Percentiles rank a stretch among this genome's conserved stretches.
phyloP scores from a whole-genome alignment of 2,797 vertebrate species.

The Arctocebus calabarensis region DNA sequence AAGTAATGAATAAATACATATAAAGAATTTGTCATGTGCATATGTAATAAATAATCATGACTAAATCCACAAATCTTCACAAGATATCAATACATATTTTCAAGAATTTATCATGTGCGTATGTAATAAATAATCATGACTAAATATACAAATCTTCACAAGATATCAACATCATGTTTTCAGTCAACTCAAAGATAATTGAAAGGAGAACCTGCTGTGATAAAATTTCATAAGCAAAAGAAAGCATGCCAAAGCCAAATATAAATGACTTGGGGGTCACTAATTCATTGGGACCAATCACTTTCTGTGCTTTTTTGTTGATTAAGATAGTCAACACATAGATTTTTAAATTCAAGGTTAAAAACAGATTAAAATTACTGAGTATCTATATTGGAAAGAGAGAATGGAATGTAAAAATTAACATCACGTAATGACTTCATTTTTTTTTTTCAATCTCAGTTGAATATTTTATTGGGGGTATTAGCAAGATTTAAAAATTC shows the following conservation, averaged over 20 bases:
- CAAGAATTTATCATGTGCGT: neutral
- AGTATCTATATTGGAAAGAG: neutral
- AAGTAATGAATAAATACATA: neutral
- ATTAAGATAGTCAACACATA: neutral
- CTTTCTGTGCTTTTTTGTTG: conserved; percentile 36
- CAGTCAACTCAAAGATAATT: neutral
- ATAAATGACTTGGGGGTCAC: conserved; percentile 5
- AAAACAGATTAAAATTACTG: conserved; percentile 36
- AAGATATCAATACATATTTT: neutral
- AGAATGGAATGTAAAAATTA: neutral
- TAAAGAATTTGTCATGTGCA: neutral
- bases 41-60: neutral
- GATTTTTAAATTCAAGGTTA: conserved; percentile 38
- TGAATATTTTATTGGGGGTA: neutral
- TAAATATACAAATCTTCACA: neutral
- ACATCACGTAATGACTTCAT: neutral
- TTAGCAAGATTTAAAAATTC: conserved; percentile 17
- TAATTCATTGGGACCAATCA: neutral
- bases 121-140: neutral
- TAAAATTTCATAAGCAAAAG: neutral
- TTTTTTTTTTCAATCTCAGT: neutral
- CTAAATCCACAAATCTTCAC: neutral
- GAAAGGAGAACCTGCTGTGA: neutral
- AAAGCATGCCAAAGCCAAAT: conserved; percentile 62
- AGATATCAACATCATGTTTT: neutral